Base-by-base conservation (phyloP, 2,888 invertebrate genomes). In the Morpho achilles region DNA sequence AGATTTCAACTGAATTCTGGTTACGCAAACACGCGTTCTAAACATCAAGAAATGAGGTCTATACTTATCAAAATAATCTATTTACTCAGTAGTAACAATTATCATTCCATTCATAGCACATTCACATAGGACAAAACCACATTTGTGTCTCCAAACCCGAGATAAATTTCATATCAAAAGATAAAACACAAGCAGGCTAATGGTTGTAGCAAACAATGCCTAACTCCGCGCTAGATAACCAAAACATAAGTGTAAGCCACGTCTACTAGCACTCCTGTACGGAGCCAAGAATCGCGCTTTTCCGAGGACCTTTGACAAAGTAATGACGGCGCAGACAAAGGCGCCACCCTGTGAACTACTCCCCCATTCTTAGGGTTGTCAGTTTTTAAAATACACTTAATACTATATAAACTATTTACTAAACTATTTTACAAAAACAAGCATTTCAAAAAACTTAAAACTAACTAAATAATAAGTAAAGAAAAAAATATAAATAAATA, bases 231-330 rank as follows among this genome's bases (percentile, higher is more conserved):
- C 66, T 32, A 61, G 65, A 61, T 59, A 66, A 64, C 66, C 65
- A 62, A 62, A 66, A 65, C 64, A 60, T 48, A 61, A 66, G 66
- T 67, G 64, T 60, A 63, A 61, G 63, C 58, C 63, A 63, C 65
- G 58, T 60, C 63, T 63, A 61, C 61, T 66, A 63, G 65, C 60
- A 64, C 60, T 62, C 64, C 62, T 44, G 50, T 61, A 56, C 63
- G 62, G 51, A 62, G 61, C 64, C 66, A 62, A 68, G 68, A 66
- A 63, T 67, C 69, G 64, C 68, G 69, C 68, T 67, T 65, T 70
- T 64, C 69, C 63, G 68, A 86, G 87, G 82, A 85, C 84, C 84
- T 88, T 86, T 85, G 85, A 86, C 85, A 84, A 87, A 88, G 88
- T 87, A 87, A 87, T 86, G 87, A 85, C 80, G 80, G 73, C 70